Evolutionary conservation across 1,140 invertebrate species (phyloP).

Genomic region (Cydia strobilella): DNA sequence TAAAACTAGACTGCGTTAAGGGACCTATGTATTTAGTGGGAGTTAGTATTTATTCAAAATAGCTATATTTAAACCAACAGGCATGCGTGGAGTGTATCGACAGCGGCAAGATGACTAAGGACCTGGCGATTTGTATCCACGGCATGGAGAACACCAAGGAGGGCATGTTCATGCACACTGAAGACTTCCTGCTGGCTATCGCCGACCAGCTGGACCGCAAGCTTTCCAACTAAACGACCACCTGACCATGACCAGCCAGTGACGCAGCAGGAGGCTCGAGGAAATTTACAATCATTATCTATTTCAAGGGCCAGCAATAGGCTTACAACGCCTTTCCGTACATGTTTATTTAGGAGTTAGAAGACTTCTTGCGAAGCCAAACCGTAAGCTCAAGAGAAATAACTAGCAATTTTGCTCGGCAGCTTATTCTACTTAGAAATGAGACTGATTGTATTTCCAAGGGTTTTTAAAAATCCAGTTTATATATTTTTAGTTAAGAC

Average conservation of each 20-base stretch:
- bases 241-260: too few relatives aligned
- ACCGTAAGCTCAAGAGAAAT: background rate
- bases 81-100: slow-evolving; percentile 94
- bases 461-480: background rate
- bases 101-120: slow-evolving; percentile 94
- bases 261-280: background rate
- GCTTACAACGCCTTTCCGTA: background rate
- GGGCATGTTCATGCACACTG: slow-evolving; percentile 90
- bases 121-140: slow-evolving; percentile 93
- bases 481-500: background rate
- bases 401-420: background rate
- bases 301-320: background rate
- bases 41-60: too few relatives aligned
- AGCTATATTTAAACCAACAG: slow-evolving; percentile 51
- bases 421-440: background rate
- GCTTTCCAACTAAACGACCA: slow-evolving; percentile 62
- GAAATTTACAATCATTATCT: background rate
- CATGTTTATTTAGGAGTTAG: background rate
- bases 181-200: slow-evolving; percentile 92
- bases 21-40: too few relatives aligned
- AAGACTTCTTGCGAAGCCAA: background rate
- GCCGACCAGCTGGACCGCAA: slow-evolving; percentile 86
- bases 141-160: slow-evolving; percentile 88
- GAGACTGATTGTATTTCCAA: slow-evolving; percentile 2
- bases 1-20: too few relatives aligned